phyloP scores from a whole-genome alignment of 2,888 invertebrate species.

The Drosophila mimetica region DNA sequence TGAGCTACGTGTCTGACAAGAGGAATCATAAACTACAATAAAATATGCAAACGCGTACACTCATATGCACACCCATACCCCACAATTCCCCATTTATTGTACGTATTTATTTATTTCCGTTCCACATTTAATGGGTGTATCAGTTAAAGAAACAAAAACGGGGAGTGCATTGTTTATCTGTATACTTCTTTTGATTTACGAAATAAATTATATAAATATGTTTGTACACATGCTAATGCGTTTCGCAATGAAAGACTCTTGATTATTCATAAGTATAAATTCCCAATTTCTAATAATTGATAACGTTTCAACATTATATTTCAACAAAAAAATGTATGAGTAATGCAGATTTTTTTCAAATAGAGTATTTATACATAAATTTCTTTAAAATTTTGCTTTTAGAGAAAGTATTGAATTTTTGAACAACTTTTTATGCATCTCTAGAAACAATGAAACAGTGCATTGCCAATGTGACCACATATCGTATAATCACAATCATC shows the following conservation, averaged over 20 bases:
- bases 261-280: no score
- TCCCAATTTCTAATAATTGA: no score
- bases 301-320: no score
- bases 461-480: slow-evolving; percentile 3
- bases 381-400: no score
- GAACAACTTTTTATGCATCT: no score
- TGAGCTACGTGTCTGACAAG: slow-evolving; percentile 36
- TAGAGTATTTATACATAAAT: no score
- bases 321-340: no score
- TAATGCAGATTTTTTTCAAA: no score
- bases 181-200: not conserved
- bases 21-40: slow-evolving; percentile 35
- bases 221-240: no score
- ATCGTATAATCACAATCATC: slow-evolving; percentile 15
- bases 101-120: slow-evolving; percentile 32
- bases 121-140: slow-evolving; percentile 25
- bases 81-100: slow-evolving; percentile 20
- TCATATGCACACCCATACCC: not conserved
- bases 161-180: not conserved
- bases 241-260: not conserved
- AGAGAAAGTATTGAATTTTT: no score
- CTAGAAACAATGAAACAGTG: no score
- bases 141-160: slow-evolving; percentile 3
- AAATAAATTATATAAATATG: no score
- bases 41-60: slow-evolving; percentile 18